Percentiles rank a stretch among this genome's conserved stretches.
These are phyloP conservation scores for Pseudomyrmex pallidus DNA, from an alignment of 1,140 invertebrate genomes.

Conservation along the genomic window DNA sequence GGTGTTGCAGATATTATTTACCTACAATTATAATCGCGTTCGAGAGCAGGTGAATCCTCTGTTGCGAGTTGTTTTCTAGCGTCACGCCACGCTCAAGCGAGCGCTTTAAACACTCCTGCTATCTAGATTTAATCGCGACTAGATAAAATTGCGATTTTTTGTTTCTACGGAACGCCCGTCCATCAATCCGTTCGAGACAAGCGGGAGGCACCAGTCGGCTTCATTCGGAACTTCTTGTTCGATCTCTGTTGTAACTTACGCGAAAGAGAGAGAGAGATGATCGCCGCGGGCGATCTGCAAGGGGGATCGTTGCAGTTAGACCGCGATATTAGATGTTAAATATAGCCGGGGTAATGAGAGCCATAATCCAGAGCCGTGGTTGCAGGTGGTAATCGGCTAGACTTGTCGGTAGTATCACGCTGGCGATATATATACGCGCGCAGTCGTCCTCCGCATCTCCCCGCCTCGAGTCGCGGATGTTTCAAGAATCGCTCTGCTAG, in stretches of 20 bases:
- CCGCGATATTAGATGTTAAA: conserved; percentile 58
- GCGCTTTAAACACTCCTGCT: neutral
- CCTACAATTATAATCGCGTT: neutral
- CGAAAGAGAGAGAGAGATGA: neutral
- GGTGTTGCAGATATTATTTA: neutral
- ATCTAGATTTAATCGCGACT: conserved; percentile 15
- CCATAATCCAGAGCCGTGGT: conserved; percentile 64
- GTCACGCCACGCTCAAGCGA: too few species aligned
- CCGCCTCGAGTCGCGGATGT: neutral
- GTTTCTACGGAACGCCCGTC: neutral
- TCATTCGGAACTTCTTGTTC: neutral
- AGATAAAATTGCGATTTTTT: conserved; percentile 27
- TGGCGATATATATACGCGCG: conserved; percentile 23
- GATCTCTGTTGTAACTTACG: neutral
- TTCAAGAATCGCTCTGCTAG: conserved; percentile 12
- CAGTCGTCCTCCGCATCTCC: conserved; percentile 1
- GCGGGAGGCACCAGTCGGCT: neutral
- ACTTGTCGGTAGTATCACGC: conserved; percentile 56
- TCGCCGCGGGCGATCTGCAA: neutral
- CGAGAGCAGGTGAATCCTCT: conserved; percentile 17
- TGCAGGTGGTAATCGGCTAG: conserved; percentile 63
- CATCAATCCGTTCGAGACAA: conserved; percentile 14
- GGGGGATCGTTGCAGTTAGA: neutral
- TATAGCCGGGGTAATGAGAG: conserved; percentile 65
- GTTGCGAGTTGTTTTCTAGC: neutral